phyloP scores from a whole-genome alignment of 1,140 invertebrate species.

The Lethocerus indicus region DNA sequence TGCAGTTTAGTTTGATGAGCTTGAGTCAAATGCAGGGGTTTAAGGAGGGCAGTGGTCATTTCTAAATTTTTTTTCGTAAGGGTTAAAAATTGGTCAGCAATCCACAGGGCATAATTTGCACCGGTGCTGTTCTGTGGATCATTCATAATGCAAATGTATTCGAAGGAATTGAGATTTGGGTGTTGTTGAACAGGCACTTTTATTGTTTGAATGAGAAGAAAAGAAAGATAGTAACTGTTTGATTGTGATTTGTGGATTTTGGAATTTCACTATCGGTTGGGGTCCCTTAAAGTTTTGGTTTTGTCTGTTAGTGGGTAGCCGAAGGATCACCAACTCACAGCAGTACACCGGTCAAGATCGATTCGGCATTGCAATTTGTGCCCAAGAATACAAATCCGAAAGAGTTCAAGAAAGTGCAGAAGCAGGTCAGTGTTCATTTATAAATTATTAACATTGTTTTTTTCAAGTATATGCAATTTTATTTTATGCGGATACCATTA shows the following conservation, averaged over 20 bases:
- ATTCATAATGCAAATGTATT: no score
- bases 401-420: slow-evolving; percentile 93
- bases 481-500: no score
- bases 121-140: no score
- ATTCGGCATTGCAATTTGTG: slow-evolving; percentile 88
- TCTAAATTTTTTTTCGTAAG: no score
- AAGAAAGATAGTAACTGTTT: not conserved
- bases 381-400: slow-evolving; percentile 90
- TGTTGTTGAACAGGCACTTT: slow-evolving; percentile 21
- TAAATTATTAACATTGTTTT: not conserved
- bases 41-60: no score
- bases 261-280: no score
- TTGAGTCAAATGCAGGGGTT: no score
- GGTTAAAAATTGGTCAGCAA: no score
- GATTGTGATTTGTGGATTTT: no score
- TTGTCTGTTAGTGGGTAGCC: slow-evolving; percentile 81
- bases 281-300: slow-evolving; percentile 18
- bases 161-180: no score
- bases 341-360: slow-evolving; percentile 85
- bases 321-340: slow-evolving; percentile 81
- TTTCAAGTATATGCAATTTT: no score
- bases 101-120: no score
- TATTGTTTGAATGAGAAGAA: slow-evolving; percentile 13
- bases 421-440: slow-evolving; percentile 55
- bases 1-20: not conserved